Conservation (phyloP, 2,113 vertebrate species). For the Isichthys henryi region DNA sequence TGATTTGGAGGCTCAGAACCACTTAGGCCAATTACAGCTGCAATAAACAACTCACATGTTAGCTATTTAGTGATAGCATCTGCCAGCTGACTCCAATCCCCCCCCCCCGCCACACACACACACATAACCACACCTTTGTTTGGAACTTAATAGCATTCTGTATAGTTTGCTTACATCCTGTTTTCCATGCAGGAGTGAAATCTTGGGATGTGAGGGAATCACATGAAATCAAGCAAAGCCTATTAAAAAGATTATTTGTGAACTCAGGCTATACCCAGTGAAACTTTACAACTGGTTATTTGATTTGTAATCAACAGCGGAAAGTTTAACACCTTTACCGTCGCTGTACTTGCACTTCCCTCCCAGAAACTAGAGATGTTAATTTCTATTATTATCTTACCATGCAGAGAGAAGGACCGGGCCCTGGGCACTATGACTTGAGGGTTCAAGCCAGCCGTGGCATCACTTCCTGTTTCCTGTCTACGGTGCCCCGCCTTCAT, state of each 20-base stretch:
- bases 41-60: constrained; percentile 11
- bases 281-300: neutral
- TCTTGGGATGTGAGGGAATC: constrained; percentile 6
- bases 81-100: neutral
- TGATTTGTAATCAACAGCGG: neutral
- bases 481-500: constrained; percentile 61
- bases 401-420: constrained; percentile 63
- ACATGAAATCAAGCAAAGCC: neutral
- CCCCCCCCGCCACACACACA: neutral
- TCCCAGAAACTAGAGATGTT: neutral
- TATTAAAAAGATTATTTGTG: neutral
- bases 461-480: constrained; percentile 70
- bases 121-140: neutral
- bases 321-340: neutral
- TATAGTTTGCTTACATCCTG: neutral
- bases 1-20: neutral
- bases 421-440: constrained; percentile 62
- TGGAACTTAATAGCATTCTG: constrained; percentile 3
- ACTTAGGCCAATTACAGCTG: neutral
- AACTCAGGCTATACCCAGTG: neutral
- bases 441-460: constrained; percentile 32
- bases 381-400: neutral
- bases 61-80: constrained; percentile 17
- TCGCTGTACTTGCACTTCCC: neutral
- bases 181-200: neutral